A percentile compares a stretch with the other conserved stretches of the same genome.
These are phyloP conservation scores for Lycocorax pyrrhopterus DNA, from an alignment of 2,113 vertebrate species.

Conservation along the genomic window DNA sequence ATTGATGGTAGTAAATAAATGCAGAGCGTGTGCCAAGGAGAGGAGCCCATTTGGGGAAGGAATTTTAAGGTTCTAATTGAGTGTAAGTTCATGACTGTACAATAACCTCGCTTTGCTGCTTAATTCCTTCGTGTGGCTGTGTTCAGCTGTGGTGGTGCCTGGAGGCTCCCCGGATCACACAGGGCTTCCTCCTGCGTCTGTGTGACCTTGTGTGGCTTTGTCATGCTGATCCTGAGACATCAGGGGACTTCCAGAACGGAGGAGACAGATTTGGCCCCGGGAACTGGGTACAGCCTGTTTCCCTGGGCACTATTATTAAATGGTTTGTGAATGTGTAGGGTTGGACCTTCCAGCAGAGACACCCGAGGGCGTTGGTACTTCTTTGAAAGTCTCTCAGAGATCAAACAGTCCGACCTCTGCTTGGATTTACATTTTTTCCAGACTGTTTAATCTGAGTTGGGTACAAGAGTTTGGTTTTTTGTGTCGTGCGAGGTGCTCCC, in stretches of 20 bases:
- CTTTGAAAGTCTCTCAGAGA: not conserved
- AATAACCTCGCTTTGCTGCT: not conserved
- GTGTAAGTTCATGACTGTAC: not conserved
- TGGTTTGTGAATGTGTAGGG: not conserved
- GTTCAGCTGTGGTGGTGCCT: not conserved
- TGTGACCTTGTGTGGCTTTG: not conserved
- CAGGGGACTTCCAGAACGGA: not conserved
- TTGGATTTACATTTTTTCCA: not conserved
- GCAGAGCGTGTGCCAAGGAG: not conserved
- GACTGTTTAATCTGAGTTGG: not conserved
- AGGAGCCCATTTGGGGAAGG: not conserved
- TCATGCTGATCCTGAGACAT: not conserved
- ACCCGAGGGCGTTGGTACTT: not conserved
- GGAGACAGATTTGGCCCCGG: accelerated
- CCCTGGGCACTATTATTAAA: accelerated
- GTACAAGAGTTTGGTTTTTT: not conserved
- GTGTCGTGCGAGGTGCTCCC: not conserved
- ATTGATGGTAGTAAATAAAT: not conserved
- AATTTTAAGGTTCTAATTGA: not conserved
- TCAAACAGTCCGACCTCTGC: not conserved
- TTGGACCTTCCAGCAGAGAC: not conserved
- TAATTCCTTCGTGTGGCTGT: not conserved
- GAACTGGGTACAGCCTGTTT: not conserved
- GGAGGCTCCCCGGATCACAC: accelerated
- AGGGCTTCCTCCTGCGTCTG: not conserved